A percentile compares a stretch with the other conserved stretches of the same genome.
phyloP scores from a whole-genome alignment of 2,888 invertebrate species.

The Apotomis betuletana region DNA sequence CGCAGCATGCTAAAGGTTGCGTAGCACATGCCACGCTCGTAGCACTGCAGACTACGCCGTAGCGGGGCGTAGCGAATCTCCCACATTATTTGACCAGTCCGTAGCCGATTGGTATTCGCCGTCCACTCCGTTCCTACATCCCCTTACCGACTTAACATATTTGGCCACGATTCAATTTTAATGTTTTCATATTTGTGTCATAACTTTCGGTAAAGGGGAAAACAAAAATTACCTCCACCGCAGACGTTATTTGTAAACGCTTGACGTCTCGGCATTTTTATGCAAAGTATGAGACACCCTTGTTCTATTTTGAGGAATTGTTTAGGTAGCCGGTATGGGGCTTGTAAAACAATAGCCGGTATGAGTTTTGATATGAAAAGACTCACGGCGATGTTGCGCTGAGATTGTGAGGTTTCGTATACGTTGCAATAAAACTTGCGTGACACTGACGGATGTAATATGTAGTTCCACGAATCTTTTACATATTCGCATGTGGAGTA shows the following conservation, averaged over 20 bases:
- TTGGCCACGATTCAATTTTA: slow-evolving; percentile 80
- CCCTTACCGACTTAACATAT: slow-evolving; percentile 73
- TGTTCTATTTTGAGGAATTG: slow-evolving; percentile 73
- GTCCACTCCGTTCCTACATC: slow-evolving; percentile 63
- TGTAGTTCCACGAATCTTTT: slow-evolving; percentile 51
- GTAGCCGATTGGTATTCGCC: slow-evolving; percentile 69
- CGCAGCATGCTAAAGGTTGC: slow-evolving; percentile 38
- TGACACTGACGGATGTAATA: slow-evolving; percentile 79
- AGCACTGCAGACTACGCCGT: slow-evolving; percentile 66
- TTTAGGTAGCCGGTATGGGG: slow-evolving; percentile 70
- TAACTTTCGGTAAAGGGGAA: slow-evolving; percentile 74
- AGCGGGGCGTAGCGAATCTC: slow-evolving; percentile 45
- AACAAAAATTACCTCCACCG: slow-evolving; percentile 73
- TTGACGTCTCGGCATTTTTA: slow-evolving; percentile 79
- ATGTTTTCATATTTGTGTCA: slow-evolving; percentile 79
- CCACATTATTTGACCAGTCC: slow-evolving; percentile 46
- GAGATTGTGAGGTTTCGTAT: slow-evolving; percentile 71
- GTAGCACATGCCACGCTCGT: slow-evolving; percentile 39
- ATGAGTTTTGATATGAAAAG: slow-evolving; percentile 62
- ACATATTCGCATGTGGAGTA: slow-evolving; percentile 34
- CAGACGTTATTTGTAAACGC: slow-evolving; percentile 79
- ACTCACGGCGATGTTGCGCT: slow-evolving; percentile 54
- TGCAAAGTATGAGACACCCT: slow-evolving; percentile 71
- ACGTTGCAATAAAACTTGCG: slow-evolving; percentile 77
- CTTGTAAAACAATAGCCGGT: slow-evolving; percentile 57